phyloP scores from a whole-genome alignment of 2,888 invertebrate species.

The Ormyrus rosae region DNA sequence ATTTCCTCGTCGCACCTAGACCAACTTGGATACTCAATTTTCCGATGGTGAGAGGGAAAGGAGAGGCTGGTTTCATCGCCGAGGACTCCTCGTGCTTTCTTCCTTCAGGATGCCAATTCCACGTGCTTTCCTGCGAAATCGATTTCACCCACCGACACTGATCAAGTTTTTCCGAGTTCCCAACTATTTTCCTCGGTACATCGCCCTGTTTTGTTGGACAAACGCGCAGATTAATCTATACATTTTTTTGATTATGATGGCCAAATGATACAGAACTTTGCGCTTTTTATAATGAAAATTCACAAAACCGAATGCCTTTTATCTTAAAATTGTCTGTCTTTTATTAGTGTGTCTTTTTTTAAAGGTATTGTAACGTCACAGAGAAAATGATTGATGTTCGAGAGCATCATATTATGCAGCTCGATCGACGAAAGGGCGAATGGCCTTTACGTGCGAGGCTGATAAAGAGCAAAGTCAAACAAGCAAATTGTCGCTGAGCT shows the following conservation, averaged over 20 bases:
- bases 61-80: background rate
- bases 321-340: too few species aligned
- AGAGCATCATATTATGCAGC: slow-evolving; percentile 30
- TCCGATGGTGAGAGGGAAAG: slow-evolving; percentile 31
- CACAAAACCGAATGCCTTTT: too few species aligned
- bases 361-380: background rate
- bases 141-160: background rate
- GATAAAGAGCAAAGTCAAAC: slow-evolving; percentile 53
- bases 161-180: background rate
- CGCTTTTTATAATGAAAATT: too few species aligned
- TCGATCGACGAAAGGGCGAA: slow-evolving; percentile 10
- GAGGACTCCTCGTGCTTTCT: background rate
- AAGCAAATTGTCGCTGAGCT: slow-evolving; percentile 15
- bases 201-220: too few species aligned
- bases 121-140: background rate
- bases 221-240: too few species aligned
- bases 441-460: slow-evolving; percentile 34
- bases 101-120: background rate
- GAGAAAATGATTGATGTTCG: slow-evolving; percentile 42
- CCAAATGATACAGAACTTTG: too few species aligned
- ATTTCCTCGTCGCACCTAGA: slow-evolving; percentile 61
- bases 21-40: slow-evolving; percentile 63
- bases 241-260: too few species aligned
- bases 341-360: too few species aligned
- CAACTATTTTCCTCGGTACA: too few species aligned